phyloP scores from a whole-genome alignment of 92 coral and sea anemone species.

The Muricea muricata region DNA sequence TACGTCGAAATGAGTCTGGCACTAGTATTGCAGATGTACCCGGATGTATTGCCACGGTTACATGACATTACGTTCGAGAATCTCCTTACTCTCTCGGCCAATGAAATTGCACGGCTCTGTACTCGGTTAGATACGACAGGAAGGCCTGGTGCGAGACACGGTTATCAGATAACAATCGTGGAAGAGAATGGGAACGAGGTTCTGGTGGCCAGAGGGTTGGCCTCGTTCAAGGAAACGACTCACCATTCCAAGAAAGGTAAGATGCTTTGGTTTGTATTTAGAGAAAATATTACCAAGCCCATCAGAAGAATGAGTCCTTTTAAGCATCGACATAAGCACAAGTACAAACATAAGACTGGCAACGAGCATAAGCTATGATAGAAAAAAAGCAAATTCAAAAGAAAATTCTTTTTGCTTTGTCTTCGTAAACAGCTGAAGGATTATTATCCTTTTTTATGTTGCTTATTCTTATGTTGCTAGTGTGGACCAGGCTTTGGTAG shows the following conservation, averaged over 20 bases:
- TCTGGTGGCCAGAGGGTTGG: not conserved
- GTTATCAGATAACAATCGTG: slow-evolving; percentile 12
- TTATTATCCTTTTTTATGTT: too few relatives aligned
- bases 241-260: not conserved
- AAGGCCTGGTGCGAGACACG: not conserved
- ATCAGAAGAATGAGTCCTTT: too few relatives aligned
- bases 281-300: too few relatives aligned
- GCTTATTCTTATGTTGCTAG: too few relatives aligned
- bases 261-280: not conserved
- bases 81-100: slow-evolving; percentile 77
- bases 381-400: too few relatives aligned
- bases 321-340: too few relatives aligned
- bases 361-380: too few relatives aligned
- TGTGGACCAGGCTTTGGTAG: too few relatives aligned
- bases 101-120: slow-evolving; percentile 52
- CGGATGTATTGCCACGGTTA: slow-evolving; percentile 47
- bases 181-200: slow-evolving; percentile 25
- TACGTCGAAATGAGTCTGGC: slow-evolving; percentile 91
- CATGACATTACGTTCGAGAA: slow-evolving; percentile 69
- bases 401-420: too few relatives aligned
- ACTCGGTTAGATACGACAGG: not conserved
- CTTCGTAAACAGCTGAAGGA: too few relatives aligned
- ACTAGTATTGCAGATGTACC: slow-evolving; percentile 71
- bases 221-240: not conserved
- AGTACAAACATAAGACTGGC: too few relatives aligned